These are phyloP conservation scores for Patiria pectinifera DNA, from an alignment of 53 echinoderm and acorn worm species.

Conservation along the genomic window DNA sequence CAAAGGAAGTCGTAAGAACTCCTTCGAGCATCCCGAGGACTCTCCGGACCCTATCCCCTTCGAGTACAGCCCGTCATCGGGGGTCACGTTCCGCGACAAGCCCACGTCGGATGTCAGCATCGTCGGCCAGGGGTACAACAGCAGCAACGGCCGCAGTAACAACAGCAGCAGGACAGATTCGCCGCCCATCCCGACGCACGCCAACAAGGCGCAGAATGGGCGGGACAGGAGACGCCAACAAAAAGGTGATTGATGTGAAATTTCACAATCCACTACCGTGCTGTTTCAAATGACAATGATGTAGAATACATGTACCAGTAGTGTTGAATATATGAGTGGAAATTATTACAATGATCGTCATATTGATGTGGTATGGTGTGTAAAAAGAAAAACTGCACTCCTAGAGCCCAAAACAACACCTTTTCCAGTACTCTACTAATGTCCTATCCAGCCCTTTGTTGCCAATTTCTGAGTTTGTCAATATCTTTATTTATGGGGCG, in stretches of 20 bases:
- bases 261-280: too few species aligned
- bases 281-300: too few species aligned
- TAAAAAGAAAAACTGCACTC: too few species aligned
- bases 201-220: slow-evolving; percentile 67
- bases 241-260: slow-evolving; percentile 65
- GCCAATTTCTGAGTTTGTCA: too few species aligned
- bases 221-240: slow-evolving; percentile 75
- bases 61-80: slow-evolving; percentile 83
- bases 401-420: too few species aligned
- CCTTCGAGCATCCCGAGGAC: slow-evolving; percentile 38
- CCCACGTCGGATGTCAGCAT: slow-evolving; percentile 90
- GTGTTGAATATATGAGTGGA: too few species aligned
- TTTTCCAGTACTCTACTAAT: too few species aligned
- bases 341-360: too few species aligned
- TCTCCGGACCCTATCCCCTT: slow-evolving; percentile 52
- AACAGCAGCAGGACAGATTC: slow-evolving; percentile 46
- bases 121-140: slow-evolving; percentile 84
- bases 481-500: too few species aligned
- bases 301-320: too few species aligned
- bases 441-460: too few species aligned
- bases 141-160: not conserved
- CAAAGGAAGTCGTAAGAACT: slow-evolving; percentile 69
- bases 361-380: too few species aligned
- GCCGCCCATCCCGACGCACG: slow-evolving; percentile 71
- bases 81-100: slow-evolving; percentile 87